Evolutionary conservation across 2,888 invertebrate genomes (phyloP), one percentile per base, ranked within the genome.

Genomic region (Gortyna flavago): DNA sequence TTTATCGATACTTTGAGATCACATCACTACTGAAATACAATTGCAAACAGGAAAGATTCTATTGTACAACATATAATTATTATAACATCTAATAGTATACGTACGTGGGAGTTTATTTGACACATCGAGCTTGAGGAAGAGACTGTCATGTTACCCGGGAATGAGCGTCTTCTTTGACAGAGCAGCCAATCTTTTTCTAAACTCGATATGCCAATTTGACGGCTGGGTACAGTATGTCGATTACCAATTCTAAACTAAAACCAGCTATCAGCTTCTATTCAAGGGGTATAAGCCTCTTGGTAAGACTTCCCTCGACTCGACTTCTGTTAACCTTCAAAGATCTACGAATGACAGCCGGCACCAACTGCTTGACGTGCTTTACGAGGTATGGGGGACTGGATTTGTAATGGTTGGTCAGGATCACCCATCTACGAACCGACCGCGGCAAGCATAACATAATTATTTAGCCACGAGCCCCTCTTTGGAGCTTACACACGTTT

Each of bases 1-100:
- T 48, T 48, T 71, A 84, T 84, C 71, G 84, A 84, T 79, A 51
- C 67, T 66, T 70, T 32, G 13, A 29, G 48, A 79, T 62, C 48
- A 7, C 80, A 79, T 84, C 84, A 80, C 80, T 84, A 70, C 11
- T 84, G 25, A 61, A 61, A 48, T 79, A 16, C 21, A 54, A 44
- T 4, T 16, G 41, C 48, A 35, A 78, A 57, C 16, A 64, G 48
- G 44, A 38, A 54, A 48, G n/a, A 65, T 66, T 77, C 0, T 57
- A 9, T 76, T 54, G 59, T 35, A 41, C 71, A 80, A 48, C 48
- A n/a, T n/a, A n/a, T 38, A 44, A 16, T 75, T 38, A 77, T 64
- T 44, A 62, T 21, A 65, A 76, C 29, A 67, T 21, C 41, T 32
- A 73, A 73, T n/a, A 41, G 2, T 18, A 18, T 25, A 18, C 18